phyloP scores from a whole-genome alignment of 37 sponge, comb jelly and placozoan species.

The Cladorhizidae sp. region DNA sequence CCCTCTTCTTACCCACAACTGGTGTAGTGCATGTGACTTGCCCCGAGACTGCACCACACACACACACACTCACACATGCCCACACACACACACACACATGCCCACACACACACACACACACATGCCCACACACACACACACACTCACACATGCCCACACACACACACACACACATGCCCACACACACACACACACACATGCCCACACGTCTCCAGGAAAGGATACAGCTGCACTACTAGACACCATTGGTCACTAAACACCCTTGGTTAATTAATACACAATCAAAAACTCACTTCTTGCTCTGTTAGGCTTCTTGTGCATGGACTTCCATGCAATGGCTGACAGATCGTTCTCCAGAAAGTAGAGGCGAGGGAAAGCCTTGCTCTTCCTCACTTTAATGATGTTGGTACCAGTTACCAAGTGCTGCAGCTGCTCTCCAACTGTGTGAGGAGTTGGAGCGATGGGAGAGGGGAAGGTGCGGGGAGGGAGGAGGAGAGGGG shows the following conservation, averaged over 20 bases:
- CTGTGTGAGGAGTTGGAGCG: constrained; percentile 28
- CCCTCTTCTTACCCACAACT: too few relatives aligned
- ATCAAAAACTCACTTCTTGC: constrained; percentile 55
- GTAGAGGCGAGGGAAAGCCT: constrained; percentile 34
- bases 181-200: too few relatives aligned
- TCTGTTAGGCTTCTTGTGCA: constrained; percentile 17
- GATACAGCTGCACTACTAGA: background rate
- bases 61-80: too few relatives aligned
- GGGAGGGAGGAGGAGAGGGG: background rate
- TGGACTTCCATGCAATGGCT: constrained; percentile 48
- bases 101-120: too few relatives aligned
- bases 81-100: too few relatives aligned
- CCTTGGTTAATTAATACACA: background rate
- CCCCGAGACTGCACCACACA: too few relatives aligned
- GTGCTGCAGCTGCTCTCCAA: constrained; percentile 32
- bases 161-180: too few relatives aligned
- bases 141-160: too few relatives aligned
- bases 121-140: too few relatives aligned
- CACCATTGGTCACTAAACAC: background rate
- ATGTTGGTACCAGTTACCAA: constrained; percentile 49
- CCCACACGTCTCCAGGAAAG: too few relatives aligned
- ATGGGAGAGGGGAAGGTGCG: background rate
- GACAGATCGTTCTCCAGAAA: constrained; percentile 35
- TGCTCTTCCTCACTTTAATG: constrained; percentile 51
- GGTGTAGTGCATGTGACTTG: too few relatives aligned